Base-by-base conservation (phyloP, 2,797 vertebrate genomes). In the Etheostoma nigrum region DNA sequence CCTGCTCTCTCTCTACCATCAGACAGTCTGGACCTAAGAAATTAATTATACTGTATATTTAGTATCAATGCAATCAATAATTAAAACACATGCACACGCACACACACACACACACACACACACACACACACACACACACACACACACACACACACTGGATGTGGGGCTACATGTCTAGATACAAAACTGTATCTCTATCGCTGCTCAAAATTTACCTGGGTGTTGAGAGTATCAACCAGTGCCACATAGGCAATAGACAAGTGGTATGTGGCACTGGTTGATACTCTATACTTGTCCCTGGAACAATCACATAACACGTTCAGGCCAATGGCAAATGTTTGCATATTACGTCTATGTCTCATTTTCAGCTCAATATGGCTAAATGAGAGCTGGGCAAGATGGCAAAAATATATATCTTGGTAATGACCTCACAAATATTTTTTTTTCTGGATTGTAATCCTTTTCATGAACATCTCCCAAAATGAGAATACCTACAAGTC, bases 91-190 rank as follows among this genome's bases (percentile, higher is more conserved):
- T 9, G 42, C 36, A 40, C 27, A 40, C 13, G 52, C 36, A 25
- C 48, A 49, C 47, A 49, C 49, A 21, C 9, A 51, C 48, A 52
- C 16, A 15, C 25, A 18, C 19, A 58, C 30, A 49, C 27, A 40
- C 8, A 42, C 40, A 13, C 40, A 42, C 11, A 42, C 12, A 42
- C 48, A 52, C 16, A 19, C 19, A 21, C 27, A 58, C 45, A 49
- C 27, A 40, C 8, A 40, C 40, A 11, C 40, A 40, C 40, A 40
- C 40, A 40, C 40, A 9, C 49, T 48, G 48, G 21, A 23, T 66
- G 61, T 79, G 52, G 8, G 48, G 62, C 58, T 69, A 27, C 82
- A 63, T 84, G 81, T 87, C 64, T 49, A 81, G 79, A 81, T 85
- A 81, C 57, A 81, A 72, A 72, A 53, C 59, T 9, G 18, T 68